A percentile compares a stretch with the other conserved stretches of the same genome.
Conservation (phyloP, 2,888 invertebrate genomes). For the Polyommatus iphigenia region DNA sequence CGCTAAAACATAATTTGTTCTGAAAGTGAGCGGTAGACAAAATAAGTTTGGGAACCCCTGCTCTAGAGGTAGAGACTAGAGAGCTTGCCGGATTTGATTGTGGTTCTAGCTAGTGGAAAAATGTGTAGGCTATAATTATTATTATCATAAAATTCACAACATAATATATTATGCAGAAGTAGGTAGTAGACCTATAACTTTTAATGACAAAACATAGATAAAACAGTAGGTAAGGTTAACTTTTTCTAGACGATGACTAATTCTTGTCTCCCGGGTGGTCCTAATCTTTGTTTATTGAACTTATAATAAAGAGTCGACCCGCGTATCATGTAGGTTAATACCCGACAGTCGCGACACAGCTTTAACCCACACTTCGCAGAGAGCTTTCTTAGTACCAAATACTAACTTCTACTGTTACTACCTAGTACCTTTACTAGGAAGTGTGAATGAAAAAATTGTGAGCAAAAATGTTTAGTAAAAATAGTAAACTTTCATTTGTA, state of each 20-base stretch:
- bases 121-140: too few species aligned
- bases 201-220: neutral
- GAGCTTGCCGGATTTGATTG: too few species aligned
- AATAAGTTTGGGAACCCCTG: too few species aligned
- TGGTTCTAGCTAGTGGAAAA: too few species aligned
- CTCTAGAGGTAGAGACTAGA: too few species aligned
- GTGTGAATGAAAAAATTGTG: neutral
- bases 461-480: neutral
- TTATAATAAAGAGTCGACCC: conserved; percentile 6
- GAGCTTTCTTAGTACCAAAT: neutral
- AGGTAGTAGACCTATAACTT: too few species aligned
- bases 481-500: too few species aligned
- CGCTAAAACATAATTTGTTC: too few species aligned
- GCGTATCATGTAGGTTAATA: conserved; percentile 15
- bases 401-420: neutral
- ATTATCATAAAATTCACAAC: too few species aligned
- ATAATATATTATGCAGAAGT: too few species aligned
- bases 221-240: neutral
- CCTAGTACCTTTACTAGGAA: neutral
- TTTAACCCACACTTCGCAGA: neutral
- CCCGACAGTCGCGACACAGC: neutral
- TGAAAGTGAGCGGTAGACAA: too few species aligned
- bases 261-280: conserved; percentile 9
- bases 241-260: neutral
- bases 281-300: conserved; percentile 9